These are phyloP conservation scores for Orchestes rusci DNA, from an alignment of 2,888 invertebrate genomes.

Conservation along the genomic window DNA sequence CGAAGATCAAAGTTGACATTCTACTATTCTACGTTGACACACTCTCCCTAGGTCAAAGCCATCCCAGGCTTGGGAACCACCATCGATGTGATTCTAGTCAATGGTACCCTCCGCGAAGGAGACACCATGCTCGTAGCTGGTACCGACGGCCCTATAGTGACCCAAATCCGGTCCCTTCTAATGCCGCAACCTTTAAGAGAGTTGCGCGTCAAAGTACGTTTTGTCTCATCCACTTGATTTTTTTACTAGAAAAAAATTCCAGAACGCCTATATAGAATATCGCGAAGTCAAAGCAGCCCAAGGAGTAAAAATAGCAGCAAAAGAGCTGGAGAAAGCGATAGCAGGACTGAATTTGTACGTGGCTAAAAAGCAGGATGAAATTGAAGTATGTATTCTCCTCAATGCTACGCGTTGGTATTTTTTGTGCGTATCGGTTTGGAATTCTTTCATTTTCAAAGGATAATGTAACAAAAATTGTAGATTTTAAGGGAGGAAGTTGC, in stretches of 20 bases:
- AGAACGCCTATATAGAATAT: conserved; percentile 90
- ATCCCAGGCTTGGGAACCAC: conserved; percentile 96
- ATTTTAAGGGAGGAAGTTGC: conserved; percentile 72
- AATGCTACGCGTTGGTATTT: neutral
- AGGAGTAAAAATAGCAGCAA: conserved; percentile 97
- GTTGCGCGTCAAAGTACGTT: conserved; percentile 79
- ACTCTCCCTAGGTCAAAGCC: conserved; percentile 89
- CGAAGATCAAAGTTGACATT: too few relatives aligned
- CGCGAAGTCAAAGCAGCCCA: conserved; percentile 94
- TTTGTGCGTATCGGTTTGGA: too few relatives aligned
- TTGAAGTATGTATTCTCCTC: conserved; percentile 54
- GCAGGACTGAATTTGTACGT: conserved; percentile 91
- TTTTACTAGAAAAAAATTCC: too few relatives aligned
- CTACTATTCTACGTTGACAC: too few relatives aligned
- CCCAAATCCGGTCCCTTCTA: conserved; percentile 90
- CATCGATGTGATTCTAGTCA: conserved; percentile 96
- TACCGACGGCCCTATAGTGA: conserved; percentile 96
- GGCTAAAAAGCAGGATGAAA: conserved; percentile 89
- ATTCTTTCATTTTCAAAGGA: too few relatives aligned
- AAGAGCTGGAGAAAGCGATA: conserved; percentile 95
- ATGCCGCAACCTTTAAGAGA: conserved; percentile 99
- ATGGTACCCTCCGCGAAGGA: conserved; percentile 88
- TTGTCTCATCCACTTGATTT: neutral
- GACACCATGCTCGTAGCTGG: conserved; percentile 94
- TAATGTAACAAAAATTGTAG: too few relatives aligned